Percentiles rank a stretch among this genome's conserved stretches.
phyloP scores from a whole-genome alignment of 2,888 invertebrate genomes.

The Machimus atricapillus region DNA sequence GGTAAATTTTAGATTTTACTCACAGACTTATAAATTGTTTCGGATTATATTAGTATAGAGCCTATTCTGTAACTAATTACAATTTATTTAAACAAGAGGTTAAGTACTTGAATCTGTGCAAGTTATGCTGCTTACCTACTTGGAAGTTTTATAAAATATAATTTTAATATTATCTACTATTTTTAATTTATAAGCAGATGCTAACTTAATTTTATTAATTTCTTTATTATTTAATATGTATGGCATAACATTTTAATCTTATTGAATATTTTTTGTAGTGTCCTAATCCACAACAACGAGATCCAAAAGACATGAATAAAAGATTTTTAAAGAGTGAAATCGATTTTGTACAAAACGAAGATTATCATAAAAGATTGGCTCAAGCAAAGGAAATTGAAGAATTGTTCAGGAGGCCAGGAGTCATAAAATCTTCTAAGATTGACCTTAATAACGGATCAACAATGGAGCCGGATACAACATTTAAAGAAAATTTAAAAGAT shows the following conservation, averaged over 20 bases:
- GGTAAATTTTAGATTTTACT: no score
- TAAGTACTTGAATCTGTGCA: no score
- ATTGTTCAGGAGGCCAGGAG: constrained; percentile 33
- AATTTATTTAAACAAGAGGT: no score
- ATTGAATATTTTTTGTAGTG: background rate
- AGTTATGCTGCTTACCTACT: no score
- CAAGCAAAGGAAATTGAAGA: constrained; percentile 38
- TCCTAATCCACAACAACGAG: background rate
- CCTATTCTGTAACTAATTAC: no score
- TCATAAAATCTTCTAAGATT: constrained; percentile 13
- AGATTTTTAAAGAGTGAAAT: constrained; percentile 12
- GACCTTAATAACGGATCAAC: background rate
- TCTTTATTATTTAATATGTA: background rate
- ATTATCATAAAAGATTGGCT: constrained; percentile 21
- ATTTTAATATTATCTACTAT: no score
- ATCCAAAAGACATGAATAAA: constrained; percentile 37
- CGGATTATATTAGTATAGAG: no score
- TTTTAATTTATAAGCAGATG: no score
- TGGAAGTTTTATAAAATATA: no score
- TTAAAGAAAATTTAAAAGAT: constrained; percentile 43
- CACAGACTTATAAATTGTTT: no score
- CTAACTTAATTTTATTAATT: background rate
- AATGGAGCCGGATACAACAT: constrained; percentile 24
- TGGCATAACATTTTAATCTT: background rate
- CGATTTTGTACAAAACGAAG: constrained; percentile 33